These are phyloP conservation scores for Lepidocyrtoides sp. DNA, from an alignment of 2,888 invertebrate genomes.

Conservation along the genomic window DNA sequence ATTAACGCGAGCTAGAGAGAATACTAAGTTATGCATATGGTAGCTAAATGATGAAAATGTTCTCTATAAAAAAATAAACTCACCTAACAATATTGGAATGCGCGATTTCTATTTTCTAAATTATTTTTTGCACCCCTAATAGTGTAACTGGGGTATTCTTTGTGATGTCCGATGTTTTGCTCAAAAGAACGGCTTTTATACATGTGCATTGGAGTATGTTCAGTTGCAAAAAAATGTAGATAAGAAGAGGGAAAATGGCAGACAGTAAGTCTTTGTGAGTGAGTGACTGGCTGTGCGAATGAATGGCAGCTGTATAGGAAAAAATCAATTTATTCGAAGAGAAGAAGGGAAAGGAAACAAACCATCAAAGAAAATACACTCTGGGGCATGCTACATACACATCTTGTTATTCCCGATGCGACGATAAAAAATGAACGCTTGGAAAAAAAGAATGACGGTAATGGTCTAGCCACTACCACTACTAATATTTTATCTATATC, in stretches of 20 bases:
- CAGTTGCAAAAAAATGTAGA: conserved; percentile 37
- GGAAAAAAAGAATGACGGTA: conserved; percentile 27
- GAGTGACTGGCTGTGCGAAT: conserved; percentile 25
- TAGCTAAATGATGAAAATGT: too few species aligned
- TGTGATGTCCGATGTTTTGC: not conserved
- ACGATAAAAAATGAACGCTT: conserved; percentile 67
- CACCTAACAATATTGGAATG: too few species aligned
- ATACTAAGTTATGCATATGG: too few species aligned
- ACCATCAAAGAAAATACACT: conserved; percentile 79
- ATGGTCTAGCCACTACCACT: not conserved
- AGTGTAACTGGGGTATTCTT: not conserved
- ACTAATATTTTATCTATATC: conserved; percentile 23
- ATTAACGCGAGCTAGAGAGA: too few species aligned
- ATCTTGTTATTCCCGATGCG: conserved; percentile 58
- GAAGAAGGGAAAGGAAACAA: conserved; percentile 59
- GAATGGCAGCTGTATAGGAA: conserved; percentile 7
- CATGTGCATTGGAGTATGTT: not conserved
- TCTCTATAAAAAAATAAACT: too few species aligned
- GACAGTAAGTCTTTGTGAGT: not conserved
- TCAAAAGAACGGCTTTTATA: not conserved
- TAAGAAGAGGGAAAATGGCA: not conserved
- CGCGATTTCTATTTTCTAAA: not conserved
- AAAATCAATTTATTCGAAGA: conserved; percentile 79
- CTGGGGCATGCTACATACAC: conserved; percentile 64
- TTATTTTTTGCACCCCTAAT: not conserved